Evolutionary conservation across 37 sponge, comb jelly and placozoan genomes (phyloP).

Genomic region (Sycon ciliatum): DNA sequence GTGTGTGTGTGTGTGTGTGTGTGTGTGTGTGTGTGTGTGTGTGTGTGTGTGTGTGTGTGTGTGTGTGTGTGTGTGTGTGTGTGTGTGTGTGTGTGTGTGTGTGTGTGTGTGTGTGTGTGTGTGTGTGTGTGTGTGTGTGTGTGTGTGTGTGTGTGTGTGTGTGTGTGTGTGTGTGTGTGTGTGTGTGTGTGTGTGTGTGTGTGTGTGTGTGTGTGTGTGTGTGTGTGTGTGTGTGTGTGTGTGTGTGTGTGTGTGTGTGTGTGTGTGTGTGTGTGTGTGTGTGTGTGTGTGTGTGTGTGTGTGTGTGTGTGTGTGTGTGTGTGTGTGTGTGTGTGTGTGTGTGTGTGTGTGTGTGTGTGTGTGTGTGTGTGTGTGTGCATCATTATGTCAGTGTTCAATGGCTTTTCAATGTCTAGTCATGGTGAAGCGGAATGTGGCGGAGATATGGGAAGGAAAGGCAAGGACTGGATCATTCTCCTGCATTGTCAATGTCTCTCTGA

Average conservation of each 20-base stretch:
- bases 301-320: slow-evolving; percentile 5
- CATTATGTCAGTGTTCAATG: no score
- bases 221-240: slow-evolving; percentile 2
- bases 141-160: slow-evolving; percentile 32
- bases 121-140: slow-evolving; percentile 24
- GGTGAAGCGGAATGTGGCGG: no score
- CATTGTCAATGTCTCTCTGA: no score
- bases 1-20: slow-evolving; percentile 32
- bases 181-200: slow-evolving; percentile 1
- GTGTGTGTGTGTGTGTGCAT: neutral
- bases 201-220: slow-evolving; percentile 15
- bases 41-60: slow-evolving; percentile 31
- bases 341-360: slow-evolving; percentile 5
- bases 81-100: slow-evolving; percentile 11
- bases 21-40: slow-evolving; percentile 30
- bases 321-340: slow-evolving; percentile 5
- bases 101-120: slow-evolving; percentile 22
- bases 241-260: slow-evolving; percentile 1
- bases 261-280: slow-evolving; percentile 5
- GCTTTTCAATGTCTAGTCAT: no score
- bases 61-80: slow-evolving; percentile 24
- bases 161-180: slow-evolving; percentile 23
- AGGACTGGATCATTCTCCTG: no score
- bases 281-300: slow-evolving; percentile 5
- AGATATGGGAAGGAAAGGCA: no score